Percentiles rank a stretch among this genome's conserved stretches.
Conservation (phyloP, 2,888 invertebrate genomes). For the Phania funesta region DNA sequence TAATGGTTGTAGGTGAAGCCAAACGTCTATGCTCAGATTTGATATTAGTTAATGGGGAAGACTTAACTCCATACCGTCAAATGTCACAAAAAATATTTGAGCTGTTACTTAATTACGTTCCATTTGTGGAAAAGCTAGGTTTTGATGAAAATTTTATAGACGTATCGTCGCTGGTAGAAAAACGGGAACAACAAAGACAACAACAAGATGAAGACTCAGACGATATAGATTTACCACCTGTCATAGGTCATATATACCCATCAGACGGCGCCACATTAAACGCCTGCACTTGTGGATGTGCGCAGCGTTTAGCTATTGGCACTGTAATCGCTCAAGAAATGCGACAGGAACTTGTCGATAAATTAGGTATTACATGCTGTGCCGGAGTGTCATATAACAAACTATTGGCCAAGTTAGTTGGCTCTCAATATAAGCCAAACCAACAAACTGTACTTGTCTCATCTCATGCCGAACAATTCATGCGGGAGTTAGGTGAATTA, state of each 20-base stretch:
- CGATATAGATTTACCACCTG: slow-evolving; percentile 67
- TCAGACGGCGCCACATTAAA: slow-evolving; percentile 81
- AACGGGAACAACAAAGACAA: slow-evolving; percentile 67
- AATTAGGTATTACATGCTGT: slow-evolving; percentile 88
- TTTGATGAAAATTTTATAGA: slow-evolving; percentile 93
- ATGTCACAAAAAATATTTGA: slow-evolving; percentile 89
- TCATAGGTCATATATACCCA: slow-evolving; percentile 83
- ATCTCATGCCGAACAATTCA: slow-evolving; percentile 84
- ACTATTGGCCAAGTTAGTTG: slow-evolving; percentile 89
- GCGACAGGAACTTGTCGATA: slow-evolving; percentile 84
- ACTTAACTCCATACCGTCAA: slow-evolving; percentile 89
- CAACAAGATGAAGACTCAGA: slow-evolving; percentile 62
- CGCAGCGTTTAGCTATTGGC: slow-evolving; percentile 85
- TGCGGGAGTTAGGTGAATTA: slow-evolving; percentile 84
- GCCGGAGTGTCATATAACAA: slow-evolving; percentile 93
- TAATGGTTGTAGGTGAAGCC: slow-evolving; percentile 89
- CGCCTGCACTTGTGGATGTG: slow-evolving; percentile 88
- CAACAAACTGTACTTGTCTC: slow-evolving; percentile 90
- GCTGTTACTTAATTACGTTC: slow-evolving; percentile 86
- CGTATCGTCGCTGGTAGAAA: slow-evolving; percentile 83
- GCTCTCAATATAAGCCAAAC: slow-evolving; percentile 88
- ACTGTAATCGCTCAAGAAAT: slow-evolving; percentile 89
- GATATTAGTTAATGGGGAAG: slow-evolving; percentile 90
- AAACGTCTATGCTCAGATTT: slow-evolving; percentile 87
- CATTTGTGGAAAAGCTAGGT: slow-evolving; percentile 89